Evolutionary conservation across 2,888 invertebrate genomes (phyloP).

Genomic region (Ommatoiulus sabulosus): DNA sequence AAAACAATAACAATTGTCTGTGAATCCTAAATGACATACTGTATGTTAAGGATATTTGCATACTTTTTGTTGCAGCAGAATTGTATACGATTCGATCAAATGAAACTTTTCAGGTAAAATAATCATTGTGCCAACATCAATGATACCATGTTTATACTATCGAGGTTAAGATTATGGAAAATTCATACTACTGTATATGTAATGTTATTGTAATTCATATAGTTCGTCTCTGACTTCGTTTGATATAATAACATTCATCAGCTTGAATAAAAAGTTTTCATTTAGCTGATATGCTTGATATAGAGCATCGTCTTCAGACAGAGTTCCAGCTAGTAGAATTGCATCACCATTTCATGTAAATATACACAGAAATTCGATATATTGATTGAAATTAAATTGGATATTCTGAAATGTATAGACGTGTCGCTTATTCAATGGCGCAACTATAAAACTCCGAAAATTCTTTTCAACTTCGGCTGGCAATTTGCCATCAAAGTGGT

Average conservation of each 20-base stretch:
- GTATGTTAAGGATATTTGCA: too few species aligned
- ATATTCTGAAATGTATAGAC: slow-evolving; percentile 36
- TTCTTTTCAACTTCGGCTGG: not conserved
- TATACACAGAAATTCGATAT: slow-evolving; percentile 31
- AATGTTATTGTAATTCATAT: too few species aligned
- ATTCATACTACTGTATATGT: too few species aligned
- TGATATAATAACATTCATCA: not conserved
- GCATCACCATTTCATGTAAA: not conserved
- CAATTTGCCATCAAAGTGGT: slow-evolving; percentile 8
- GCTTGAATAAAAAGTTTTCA: not conserved
- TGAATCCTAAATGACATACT: too few species aligned
- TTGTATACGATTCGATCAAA: too few species aligned
- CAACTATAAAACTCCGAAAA: not conserved
- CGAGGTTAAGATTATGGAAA: too few species aligned
- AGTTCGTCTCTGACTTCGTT: not conserved
- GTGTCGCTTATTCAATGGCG: not conserved
- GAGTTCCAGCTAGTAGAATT: not conserved
- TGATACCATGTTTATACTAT: too few species aligned
- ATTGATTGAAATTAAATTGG: slow-evolving; percentile 39
- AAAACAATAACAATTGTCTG: too few species aligned
- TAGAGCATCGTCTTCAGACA: not conserved
- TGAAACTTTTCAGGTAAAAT: too few species aligned
- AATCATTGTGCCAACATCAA: too few species aligned
- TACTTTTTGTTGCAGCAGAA: too few species aligned
- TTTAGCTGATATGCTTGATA: not conserved